phyloP scores from a whole-genome alignment of 2,113 vertebrate species.

The Bubo bubo region DNA sequence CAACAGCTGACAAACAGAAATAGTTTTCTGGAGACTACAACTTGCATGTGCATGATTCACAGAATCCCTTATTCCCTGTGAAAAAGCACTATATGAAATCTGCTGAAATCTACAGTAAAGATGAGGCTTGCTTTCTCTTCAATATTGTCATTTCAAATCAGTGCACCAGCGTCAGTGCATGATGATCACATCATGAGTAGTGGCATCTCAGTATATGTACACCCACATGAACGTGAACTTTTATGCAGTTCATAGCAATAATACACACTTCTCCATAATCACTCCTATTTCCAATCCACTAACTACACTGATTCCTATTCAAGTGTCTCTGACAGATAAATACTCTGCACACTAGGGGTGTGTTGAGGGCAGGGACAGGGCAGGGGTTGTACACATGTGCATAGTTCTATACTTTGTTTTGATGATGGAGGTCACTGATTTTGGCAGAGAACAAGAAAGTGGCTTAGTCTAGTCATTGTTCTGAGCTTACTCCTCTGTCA shows the following conservation, averaged over 20 bases:
- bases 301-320: background rate
- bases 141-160: background rate
- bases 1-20: background rate
- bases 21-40: background rate
- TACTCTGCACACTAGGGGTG: background rate
- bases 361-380: too few species aligned
- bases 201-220: background rate
- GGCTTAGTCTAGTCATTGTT: background rate
- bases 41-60: background rate
- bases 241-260: background rate
- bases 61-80: background rate
- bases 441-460: background rate
- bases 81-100: background rate
- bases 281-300: background rate
- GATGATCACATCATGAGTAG: background rate
- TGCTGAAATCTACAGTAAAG: background rate
- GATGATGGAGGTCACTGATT: background rate
- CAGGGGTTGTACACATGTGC: rapidly evolving
- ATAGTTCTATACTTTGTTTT: background rate
- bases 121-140: background rate
- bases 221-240: background rate
- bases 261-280: background rate
- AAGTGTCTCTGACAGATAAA: background rate
- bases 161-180: background rate
- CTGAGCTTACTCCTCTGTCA: background rate